A percentile compares a stretch with the other conserved stretches of the same genome.
Evolutionary conservation across 2,888 invertebrate species (phyloP).

Genomic region (Pachydiplax longipennis): DNA sequence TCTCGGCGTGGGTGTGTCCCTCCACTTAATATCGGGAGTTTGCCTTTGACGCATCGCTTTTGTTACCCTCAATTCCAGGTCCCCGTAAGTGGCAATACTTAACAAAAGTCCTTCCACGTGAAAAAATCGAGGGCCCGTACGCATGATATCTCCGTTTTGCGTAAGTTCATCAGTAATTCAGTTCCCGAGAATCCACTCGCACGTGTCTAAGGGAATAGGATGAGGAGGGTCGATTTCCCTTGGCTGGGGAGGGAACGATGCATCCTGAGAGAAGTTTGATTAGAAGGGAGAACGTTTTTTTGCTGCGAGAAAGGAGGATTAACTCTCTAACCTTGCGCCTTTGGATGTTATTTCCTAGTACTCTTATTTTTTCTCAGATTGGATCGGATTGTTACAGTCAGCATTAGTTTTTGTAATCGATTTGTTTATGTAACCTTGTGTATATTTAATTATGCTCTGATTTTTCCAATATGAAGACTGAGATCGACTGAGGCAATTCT

Average conservation of each 20-base stretch:
- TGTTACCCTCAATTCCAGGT: background rate
- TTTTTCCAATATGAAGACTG: too few species aligned
- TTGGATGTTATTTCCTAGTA: background rate
- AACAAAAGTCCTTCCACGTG: background rate
- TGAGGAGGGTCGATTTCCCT: background rate
- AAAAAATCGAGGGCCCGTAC: too few species aligned
- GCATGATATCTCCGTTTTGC: background rate
- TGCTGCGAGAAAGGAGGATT: background rate
- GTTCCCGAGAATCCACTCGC: background rate
- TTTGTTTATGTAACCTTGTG: too few species aligned
- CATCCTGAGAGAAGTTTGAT: background rate
- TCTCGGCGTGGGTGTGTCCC: background rate
- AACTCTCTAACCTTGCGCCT: background rate
- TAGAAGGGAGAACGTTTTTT: background rate
- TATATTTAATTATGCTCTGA: too few species aligned
- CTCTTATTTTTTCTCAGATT: background rate
- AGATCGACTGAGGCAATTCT: too few species aligned
- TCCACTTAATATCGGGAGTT: background rate
- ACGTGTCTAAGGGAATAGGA: background rate
- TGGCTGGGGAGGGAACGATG: background rate
- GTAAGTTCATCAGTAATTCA: background rate
- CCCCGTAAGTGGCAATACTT: background rate
- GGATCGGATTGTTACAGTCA: too few species aligned
- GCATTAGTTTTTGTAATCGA: too few species aligned
- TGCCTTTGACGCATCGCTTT: background rate